These are phyloP conservation scores for Parnassius orleans DNA, from an alignment of 2,888 invertebrate genomes.

Conservation along the genomic window DNA sequence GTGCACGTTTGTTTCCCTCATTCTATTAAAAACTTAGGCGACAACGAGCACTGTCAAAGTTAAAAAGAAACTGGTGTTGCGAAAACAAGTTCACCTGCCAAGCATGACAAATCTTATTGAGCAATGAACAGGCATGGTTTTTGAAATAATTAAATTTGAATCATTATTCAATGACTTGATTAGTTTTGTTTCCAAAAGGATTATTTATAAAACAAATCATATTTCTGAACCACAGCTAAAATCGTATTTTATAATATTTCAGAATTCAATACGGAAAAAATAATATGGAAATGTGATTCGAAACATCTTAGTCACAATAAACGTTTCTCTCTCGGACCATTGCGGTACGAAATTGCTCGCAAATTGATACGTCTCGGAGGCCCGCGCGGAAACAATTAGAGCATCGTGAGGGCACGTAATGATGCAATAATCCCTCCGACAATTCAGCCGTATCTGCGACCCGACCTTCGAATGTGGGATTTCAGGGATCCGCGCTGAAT, in stretches of 20 bases:
- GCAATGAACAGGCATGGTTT: too few species aligned
- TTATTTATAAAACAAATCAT: too few species aligned
- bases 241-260: neutral
- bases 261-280: conserved; percentile 3
- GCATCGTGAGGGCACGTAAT: conserved; percentile 46
- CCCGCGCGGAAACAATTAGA: conserved; percentile 63
- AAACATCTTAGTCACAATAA: conserved; percentile 16
- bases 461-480: conserved; percentile 25
- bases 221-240: too few species aligned
- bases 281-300: conserved; percentile 16
- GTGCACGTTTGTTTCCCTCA: too few species aligned
- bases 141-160: too few species aligned
- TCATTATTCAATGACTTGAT: too few species aligned
- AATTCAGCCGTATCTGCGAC: conserved; percentile 6
- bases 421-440: conserved; percentile 36
- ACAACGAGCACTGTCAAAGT: too few species aligned
- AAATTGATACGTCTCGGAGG: conserved; percentile 60
- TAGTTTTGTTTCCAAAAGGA: too few species aligned
- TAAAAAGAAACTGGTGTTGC: too few species aligned
- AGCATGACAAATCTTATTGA: too few species aligned
- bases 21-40: too few species aligned
- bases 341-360: conserved; percentile 51
- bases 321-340: conserved; percentile 19
- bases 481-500: conserved; percentile 10
- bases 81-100: too few species aligned